Base-by-base conservation (phyloP, 2,797 vertebrate genomes). In the Lacerta agilis region DNA sequence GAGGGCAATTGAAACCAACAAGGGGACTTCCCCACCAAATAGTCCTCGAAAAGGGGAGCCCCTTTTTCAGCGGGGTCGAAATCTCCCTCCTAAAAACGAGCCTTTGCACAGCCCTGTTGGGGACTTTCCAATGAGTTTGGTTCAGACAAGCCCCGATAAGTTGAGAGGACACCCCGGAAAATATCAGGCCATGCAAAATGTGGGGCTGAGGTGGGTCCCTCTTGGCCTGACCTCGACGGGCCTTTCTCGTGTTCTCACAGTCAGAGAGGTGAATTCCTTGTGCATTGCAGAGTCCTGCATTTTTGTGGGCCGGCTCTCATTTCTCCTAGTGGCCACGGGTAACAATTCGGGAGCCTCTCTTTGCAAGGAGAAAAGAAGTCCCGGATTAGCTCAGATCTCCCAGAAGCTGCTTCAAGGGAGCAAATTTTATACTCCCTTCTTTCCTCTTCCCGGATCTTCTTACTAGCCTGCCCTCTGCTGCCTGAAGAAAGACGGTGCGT, bases 381-480 rank as follows among this genome's bases (percentile, higher is more conserved):
- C 13, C 3, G 18, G n/a, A 29, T 11, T 49, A 1, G 1, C 67
- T 72, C 9, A 0, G 5, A 20, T 61, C 79, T 36, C 55, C 55
- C 20, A 0, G 25, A 29, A 5, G 79, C 5, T 67, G 2, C 20
- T 8, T n/a, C 1, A 25, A 15, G 67, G 61, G 25, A 45, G 23
- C 66, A 49, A 49, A 11, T 20, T 5, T 2, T 20, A 33, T 10
- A 10, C 5, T 36, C 7, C 1, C 10, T 36, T 13, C 5, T 8
- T 73, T 25, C 43, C 20, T 1, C 29, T 15, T 33, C 18, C 41
- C 27, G 72, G 92, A 86, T 87, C 86, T 93, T 91, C 45, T 94
- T 95, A 92, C 94, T 92, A 92, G 90, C 91, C 85, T 71, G 91
- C 96, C 96, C 96, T 97, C 96, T 97, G 95, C 94, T 94, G 96